These are phyloP conservation scores for Zaprionus inermis DNA, from an alignment of 1,140 invertebrate species.

Conservation along the genomic window DNA sequence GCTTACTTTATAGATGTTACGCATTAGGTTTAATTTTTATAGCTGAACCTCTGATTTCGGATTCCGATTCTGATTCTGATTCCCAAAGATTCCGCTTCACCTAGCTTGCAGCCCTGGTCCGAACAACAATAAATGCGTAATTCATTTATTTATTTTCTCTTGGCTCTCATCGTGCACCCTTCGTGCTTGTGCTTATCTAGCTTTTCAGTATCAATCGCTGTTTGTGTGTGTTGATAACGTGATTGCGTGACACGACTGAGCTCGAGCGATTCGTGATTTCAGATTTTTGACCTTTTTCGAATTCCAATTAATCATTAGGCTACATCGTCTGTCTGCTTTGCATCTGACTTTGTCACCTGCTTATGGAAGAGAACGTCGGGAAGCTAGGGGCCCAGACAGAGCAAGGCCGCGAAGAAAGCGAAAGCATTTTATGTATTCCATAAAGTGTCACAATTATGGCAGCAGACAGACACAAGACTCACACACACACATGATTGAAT, in stretches of 20 bases:
- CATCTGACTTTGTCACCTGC: slow-evolving; percentile 40
- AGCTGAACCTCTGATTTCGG: too few relatives aligned
- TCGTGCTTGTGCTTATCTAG: neutral
- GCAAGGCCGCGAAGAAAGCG: slow-evolving; percentile 12
- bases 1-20: too few relatives aligned
- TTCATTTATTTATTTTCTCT: too few relatives aligned
- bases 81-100: too few relatives aligned
- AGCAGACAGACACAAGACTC: slow-evolving; percentile 20
- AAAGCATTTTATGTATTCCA: slow-evolving; percentile 45
- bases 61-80: too few relatives aligned
- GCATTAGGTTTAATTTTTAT: too few relatives aligned
- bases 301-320: slow-evolving; percentile 56
- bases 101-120: too few relatives aligned
- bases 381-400: neutral
- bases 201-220: neutral
- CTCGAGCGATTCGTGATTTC: slow-evolving; percentile 3
- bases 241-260: neutral
- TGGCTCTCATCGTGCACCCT: too few relatives aligned
- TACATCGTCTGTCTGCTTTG: slow-evolving; percentile 36
- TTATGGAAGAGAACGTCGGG: slow-evolving; percentile 23
- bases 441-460: slow-evolving; percentile 35
- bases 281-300: slow-evolving; percentile 30
- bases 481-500: slow-evolving; percentile 16
- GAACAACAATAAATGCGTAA: too few relatives aligned
- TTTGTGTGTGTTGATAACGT: neutral